A percentile compares a stretch with the other conserved stretches of the same genome.
These are phyloP conservation scores for Drosophila yakuba DNA, from an alignment of 1,140 invertebrate genomes.

Conservation along the genomic window DNA sequence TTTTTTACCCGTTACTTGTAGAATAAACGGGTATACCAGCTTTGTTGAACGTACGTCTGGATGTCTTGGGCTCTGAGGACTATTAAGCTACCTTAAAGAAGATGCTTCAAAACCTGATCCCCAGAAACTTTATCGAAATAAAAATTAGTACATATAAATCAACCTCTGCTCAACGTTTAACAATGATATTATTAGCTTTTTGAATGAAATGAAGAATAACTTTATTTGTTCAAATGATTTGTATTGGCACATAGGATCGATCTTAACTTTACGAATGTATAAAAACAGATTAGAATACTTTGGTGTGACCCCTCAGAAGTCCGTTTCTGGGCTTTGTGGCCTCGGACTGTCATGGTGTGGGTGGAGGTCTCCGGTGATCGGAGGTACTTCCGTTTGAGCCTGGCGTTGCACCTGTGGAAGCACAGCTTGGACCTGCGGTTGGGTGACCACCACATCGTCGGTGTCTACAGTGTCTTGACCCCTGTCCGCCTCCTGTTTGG, in stretches of 20 bases:
- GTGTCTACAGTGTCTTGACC: conserved; percentile 32
- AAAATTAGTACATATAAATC: too few relatives aligned
- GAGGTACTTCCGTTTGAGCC: not conserved
- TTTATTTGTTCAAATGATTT: conserved; percentile 51
- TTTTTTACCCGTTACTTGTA: too few relatives aligned
- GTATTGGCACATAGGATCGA: conserved; percentile 12
- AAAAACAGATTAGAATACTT: conserved; percentile 41
- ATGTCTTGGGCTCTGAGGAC: too few relatives aligned
- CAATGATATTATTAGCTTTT: not conserved
- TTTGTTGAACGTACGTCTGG: too few relatives aligned
- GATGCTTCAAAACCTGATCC: too few relatives aligned
- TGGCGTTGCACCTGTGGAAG: conserved; percentile 11
- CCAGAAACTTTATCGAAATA: too few relatives aligned
- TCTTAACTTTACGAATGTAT: conserved; percentile 21
- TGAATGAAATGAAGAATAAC: conserved; percentile 29
- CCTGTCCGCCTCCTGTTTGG: conserved; percentile 6
- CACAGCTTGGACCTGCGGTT: conserved; percentile 23
- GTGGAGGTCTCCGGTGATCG: not conserved
- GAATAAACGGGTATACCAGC: too few relatives aligned
- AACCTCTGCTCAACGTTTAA: too few relatives aligned
- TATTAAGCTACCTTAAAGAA: too few relatives aligned
- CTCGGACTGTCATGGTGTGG: conserved; percentile 28
- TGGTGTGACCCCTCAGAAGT: conserved; percentile 54
- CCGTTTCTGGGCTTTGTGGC: conserved; percentile 81
- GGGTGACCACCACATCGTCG: conserved; percentile 12